These are phyloP conservation scores for Cheumatopsyche charites DNA, from an alignment of 1,140 invertebrate species.

Conservation along the genomic window DNA sequence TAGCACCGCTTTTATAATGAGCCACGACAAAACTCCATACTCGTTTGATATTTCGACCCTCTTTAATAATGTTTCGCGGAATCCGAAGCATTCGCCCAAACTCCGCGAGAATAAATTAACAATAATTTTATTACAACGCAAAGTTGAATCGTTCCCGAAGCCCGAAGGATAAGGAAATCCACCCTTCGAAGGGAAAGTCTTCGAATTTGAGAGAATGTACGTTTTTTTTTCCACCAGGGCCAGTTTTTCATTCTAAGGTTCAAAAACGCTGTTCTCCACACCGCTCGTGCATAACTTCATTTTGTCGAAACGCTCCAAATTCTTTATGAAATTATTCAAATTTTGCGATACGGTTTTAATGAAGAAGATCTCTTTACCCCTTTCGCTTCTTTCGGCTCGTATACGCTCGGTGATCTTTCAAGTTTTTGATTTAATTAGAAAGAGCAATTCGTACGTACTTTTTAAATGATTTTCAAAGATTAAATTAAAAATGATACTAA, in stretches of 20 bases:
- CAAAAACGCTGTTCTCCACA: neutral
- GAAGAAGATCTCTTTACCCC: neutral
- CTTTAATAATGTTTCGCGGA: neutral
- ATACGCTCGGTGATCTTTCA: neutral
- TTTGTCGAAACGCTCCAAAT: neutral
- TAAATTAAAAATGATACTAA: too few species aligned
- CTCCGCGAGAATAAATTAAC: slow-evolving; percentile 5
- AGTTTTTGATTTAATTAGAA: slow-evolving; percentile 10
- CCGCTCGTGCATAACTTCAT: slow-evolving; percentile 9
- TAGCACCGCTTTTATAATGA: slow-evolving; percentile 11
- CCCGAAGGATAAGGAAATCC: too few species aligned
- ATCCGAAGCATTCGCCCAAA: neutral
- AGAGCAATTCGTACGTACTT: neutral
- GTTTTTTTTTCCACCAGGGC: neutral
- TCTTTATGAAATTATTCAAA: slow-evolving; percentile 6
- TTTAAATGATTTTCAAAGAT: too few species aligned
- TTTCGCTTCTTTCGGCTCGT: neutral
- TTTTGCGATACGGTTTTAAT: neutral
- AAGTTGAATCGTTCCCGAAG: neutral
- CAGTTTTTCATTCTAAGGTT: neutral
- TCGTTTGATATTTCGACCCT: neutral
- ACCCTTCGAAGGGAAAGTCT: too few species aligned
- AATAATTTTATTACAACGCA: slow-evolving; percentile 13
- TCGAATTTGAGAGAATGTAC: too few species aligned
- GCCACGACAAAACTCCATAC: neutral